phyloP scores from a whole-genome alignment of 1,140 invertebrate species.

The Neodiprion virginianus region DNA sequence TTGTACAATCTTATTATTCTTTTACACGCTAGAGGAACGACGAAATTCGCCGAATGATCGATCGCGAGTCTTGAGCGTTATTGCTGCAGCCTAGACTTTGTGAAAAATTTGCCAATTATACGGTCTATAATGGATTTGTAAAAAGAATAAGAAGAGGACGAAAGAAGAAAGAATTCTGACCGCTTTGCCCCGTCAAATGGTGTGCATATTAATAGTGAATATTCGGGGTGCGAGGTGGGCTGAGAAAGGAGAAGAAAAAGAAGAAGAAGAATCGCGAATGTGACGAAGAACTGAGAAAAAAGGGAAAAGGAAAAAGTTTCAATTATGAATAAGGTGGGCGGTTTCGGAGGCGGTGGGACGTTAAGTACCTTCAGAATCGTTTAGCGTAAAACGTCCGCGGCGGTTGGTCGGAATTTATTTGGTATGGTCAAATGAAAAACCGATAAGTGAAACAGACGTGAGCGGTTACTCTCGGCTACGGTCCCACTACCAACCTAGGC shows the following conservation, averaged over 20 bases:
- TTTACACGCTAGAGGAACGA: too few species aligned
- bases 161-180: too few species aligned
- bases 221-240: neutral
- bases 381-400: conserved; percentile 3
- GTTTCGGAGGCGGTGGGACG: neutral
- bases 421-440: neutral
- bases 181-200: too few species aligned
- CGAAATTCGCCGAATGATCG: too few species aligned
- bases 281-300: neutral
- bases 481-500: neutral
- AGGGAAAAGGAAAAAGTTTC: neutral
- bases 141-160: too few species aligned
- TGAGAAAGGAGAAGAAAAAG: neutral
- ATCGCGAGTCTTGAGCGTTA: too few species aligned
- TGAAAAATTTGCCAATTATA: too few species aligned
- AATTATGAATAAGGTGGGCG: neutral
- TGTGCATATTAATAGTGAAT: neutral
- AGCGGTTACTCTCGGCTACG: conserved; percentile 1
- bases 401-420: neutral
- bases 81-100: too few species aligned
- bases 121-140: too few species aligned
- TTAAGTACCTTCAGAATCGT: conserved; percentile 4
- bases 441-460: conserved; percentile 7
- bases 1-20: too few species aligned
- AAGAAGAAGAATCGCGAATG: neutral